Evolutionary conservation across 2,888 invertebrate genomes (phyloP).

Genomic region (Pyrrhosoma nymphula): DNA sequence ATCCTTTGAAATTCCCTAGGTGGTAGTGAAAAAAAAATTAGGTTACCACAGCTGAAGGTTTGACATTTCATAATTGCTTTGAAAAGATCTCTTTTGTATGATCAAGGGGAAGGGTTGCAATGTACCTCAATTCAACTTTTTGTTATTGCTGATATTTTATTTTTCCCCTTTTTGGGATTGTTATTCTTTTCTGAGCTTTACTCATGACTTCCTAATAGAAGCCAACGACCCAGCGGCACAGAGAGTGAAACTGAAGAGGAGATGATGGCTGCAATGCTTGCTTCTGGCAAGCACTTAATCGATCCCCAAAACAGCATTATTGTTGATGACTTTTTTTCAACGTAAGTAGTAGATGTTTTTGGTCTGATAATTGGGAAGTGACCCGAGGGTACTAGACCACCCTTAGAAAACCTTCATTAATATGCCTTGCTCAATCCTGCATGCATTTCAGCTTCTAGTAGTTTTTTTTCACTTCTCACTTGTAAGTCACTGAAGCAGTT

Average conservation of each 20-base stretch:
- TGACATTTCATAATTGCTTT: background rate
- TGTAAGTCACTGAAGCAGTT: slow-evolving; percentile 10
- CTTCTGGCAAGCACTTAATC: slow-evolving; percentile 73
- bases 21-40: no score
- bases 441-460: slow-evolving; percentile 72
- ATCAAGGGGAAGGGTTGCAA: background rate
- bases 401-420: background rate
- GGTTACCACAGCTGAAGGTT: no score
- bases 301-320: slow-evolving; percentile 76
- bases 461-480: slow-evolving; percentile 70
- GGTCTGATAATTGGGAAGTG: slow-evolving; percentile 73
- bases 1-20: no score
- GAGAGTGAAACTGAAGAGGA: slow-evolving; percentile 90
- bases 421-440: slow-evolving; percentile 73
- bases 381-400: slow-evolving; percentile 38
- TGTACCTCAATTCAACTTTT: background rate
- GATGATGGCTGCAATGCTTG: slow-evolving; percentile 78
- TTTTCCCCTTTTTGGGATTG: slow-evolving; percentile 29
- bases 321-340: slow-evolving; percentile 77
- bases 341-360: slow-evolving; percentile 76
- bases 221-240: slow-evolving; percentile 82
- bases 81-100: background rate
- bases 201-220: slow-evolving; percentile 62
- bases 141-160: slow-evolving; percentile 13
- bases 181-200: slow-evolving; percentile 46